phyloP scores from a whole-genome alignment of 1,140 invertebrate species.

The Drosophila sulfurigaster region DNA sequence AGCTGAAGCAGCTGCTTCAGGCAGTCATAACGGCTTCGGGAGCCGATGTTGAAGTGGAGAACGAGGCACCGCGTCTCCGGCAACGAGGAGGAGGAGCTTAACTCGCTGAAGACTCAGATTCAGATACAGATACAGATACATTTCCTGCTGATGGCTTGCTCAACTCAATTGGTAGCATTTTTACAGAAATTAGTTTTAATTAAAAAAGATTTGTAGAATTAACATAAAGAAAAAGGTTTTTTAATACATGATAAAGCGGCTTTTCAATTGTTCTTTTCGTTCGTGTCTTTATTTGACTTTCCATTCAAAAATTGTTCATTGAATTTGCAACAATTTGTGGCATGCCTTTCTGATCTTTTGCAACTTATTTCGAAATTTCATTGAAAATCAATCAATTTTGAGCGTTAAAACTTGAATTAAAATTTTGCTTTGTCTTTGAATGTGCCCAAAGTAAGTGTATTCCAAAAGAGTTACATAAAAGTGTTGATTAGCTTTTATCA shows the following conservation, averaged over 20 bases:
- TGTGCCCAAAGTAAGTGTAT: constrained; percentile 65
- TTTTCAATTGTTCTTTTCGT: constrained; percentile 49
- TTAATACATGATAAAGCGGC: constrained; percentile 35
- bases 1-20: constrained; percentile 74
- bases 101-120: not conserved
- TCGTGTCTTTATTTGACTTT: constrained; percentile 25
- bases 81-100: constrained; percentile 32
- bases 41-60: constrained; percentile 39
- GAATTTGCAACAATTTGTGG: constrained; percentile 65
- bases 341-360: constrained; percentile 50
- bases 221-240: constrained; percentile 56
- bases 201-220: constrained; percentile 30
- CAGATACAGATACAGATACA: not conserved
- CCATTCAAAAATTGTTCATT: constrained; percentile 43
- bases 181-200: constrained; percentile 58
- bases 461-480: constrained; percentile 74
- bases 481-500: constrained; percentile 77
- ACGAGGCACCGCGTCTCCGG: constrained; percentile 19
- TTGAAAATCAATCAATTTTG: constrained; percentile 54
- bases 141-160: constrained; percentile 38
- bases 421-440: constrained; percentile 59
- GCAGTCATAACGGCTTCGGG: constrained; percentile 62
- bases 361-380: constrained; percentile 66
- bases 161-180: constrained; percentile 45
- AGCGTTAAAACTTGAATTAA: constrained; percentile 61